Base-by-base conservation (phyloP, 2,113 vertebrate species). In the Enhydra lutris region DNA sequence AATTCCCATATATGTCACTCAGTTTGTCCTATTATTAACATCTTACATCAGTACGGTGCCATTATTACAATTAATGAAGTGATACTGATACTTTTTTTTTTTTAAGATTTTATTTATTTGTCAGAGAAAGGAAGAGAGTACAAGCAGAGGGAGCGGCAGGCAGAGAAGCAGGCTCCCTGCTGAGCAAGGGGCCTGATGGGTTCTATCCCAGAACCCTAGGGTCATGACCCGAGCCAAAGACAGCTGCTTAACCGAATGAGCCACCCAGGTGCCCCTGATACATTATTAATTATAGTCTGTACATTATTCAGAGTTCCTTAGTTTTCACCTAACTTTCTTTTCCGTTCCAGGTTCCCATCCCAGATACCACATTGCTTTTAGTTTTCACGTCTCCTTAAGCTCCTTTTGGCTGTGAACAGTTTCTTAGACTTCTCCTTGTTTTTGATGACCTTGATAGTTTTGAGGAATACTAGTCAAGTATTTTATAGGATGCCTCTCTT, bases 271-370 rank as follows among this genome's bases (percentile, higher is more conserved):
- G 6, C 39, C 39, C 31, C 61, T 29, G 63, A 65, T 65, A 7
- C 29, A 65, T 65, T 65, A 65, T 34, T 34, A 65, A 65, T 29
- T 34, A 34, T 15, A 65, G 63, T 31, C 13, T 6, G 6, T 31
- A 65, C 63, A 34, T 34, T 65, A 65, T 65, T 31, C 29, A 85
- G 18, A 65, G 80, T 89, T 92, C 11, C 36, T 55, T 74, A 89
- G 31, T 84, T 96, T 86, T 96, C 76, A 67, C 57, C 24, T 65
- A 57, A 36, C 63, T 80, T 78, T 83, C 73, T 94, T 95, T 65
- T 36, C 52, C 87, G 21, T 83, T 69, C 57, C 20, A 93, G 47
- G 18, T 67, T 76, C 47, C 50, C 69, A 83, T 47, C 42, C 52
- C 91, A 76, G 36, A 67, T 39, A 73, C 23, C 23, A 71, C 24